phyloP scores from a whole-genome alignment of 2,113 vertebrate species.

The Pygathrix nemaeus region DNA sequence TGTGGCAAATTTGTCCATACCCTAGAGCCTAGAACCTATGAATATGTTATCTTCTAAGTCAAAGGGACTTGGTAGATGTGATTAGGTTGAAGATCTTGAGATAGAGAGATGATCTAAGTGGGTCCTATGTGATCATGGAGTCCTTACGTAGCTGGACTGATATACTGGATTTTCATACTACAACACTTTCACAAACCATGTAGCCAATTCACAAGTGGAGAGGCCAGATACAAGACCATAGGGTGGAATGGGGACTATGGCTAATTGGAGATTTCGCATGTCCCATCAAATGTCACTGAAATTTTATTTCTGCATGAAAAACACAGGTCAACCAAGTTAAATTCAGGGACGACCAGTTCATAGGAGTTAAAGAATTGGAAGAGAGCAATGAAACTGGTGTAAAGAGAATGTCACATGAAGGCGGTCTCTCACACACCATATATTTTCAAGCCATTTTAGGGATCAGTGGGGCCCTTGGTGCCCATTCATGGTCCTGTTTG shows the following conservation, averaged over 20 bases:
- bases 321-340: background rate
- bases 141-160: background rate
- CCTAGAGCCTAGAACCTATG: background rate
- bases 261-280: no score
- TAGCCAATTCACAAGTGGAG: no score
- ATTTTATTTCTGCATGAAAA: background rate
- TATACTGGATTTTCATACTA: no score
- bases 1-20: background rate
- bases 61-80: background rate
- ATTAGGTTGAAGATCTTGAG: background rate
- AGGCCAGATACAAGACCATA: background rate
- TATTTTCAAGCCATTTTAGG: background rate
- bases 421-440: background rate
- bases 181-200: background rate
- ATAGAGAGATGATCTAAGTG: background rate
- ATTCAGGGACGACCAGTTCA: background rate
- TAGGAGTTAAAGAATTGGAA: background rate
- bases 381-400: background rate
- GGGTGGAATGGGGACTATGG: background rate
- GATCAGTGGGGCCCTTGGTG: background rate
- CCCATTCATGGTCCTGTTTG: background rate
- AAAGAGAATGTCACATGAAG: background rate
- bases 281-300: background rate
- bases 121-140: background rate
- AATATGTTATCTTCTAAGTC: background rate